Evolutionary conservation across 2,797 vertebrate species (phyloP).

Genomic region (Dallia pectoralis): DNA sequence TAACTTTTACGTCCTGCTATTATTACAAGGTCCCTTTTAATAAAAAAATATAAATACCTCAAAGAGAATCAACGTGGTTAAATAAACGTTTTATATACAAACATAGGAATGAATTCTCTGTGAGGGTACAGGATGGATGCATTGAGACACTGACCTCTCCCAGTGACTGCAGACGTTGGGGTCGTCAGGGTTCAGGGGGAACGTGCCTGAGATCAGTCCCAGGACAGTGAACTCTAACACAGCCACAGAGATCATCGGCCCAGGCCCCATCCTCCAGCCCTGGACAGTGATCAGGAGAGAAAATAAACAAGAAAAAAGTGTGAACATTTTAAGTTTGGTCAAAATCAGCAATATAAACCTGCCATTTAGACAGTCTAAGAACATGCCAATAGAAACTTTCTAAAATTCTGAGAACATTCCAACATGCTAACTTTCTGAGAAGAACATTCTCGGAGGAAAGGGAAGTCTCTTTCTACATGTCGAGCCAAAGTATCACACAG

Average conservation of each 20-base stretch:
- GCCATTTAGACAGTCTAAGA: background rate
- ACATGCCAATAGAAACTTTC: background rate
- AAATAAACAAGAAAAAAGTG: conserved; percentile 11
- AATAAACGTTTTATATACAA: no score
- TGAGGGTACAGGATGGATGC: background rate
- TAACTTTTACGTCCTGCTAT: no score
- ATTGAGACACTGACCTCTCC: conserved; percentile 82
- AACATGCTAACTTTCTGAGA: background rate
- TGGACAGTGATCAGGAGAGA: background rate
- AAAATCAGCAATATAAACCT: background rate
- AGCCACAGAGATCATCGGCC: conserved; percentile 38
- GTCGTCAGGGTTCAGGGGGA: conserved; percentile 87
- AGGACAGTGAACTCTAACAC: conserved; percentile 62
- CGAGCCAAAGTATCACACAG: background rate
- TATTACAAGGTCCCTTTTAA: no score
- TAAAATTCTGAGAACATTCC: background rate
- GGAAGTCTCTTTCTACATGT: background rate
- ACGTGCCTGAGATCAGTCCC: conserved; percentile 53
- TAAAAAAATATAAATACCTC: no score
- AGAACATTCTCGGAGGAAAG: background rate
- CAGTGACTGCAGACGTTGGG: conserved; percentile 97
- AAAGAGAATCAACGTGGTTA: no score
- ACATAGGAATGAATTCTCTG: background rate
- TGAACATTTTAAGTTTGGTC: background rate
- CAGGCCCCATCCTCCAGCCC: conserved; percentile 66